phyloP scores from a whole-genome alignment of 2,888 invertebrate genomes.

The Cerastis leucographa region DNA sequence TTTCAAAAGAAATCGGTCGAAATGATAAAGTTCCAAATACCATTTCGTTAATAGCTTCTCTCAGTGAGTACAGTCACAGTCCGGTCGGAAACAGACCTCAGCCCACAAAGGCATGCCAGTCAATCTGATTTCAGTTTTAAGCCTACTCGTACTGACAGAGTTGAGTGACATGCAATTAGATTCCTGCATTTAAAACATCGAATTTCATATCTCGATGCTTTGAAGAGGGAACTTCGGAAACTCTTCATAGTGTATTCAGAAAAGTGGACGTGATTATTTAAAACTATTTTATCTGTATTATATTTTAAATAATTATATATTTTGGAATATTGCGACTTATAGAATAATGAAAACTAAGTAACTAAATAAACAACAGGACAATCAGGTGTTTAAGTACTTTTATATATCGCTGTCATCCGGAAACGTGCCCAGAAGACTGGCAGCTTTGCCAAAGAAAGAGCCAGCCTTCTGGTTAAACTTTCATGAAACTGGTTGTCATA shows the following conservation, averaged over 20 bases:
- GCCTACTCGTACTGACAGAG: conserved; percentile 15
- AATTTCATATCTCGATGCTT: neutral
- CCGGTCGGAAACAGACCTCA: conserved; percentile 22
- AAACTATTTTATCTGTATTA: too few relatives aligned
- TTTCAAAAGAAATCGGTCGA: conserved; percentile 2
- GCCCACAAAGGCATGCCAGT: conserved; percentile 34
- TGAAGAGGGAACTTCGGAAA: neutral
- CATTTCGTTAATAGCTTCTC: conserved; percentile 25
- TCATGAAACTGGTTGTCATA: too few relatives aligned
- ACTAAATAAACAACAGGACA: too few relatives aligned
- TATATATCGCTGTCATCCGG: too few relatives aligned
- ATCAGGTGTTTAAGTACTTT: too few relatives aligned
- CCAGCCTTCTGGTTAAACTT: too few relatives aligned
- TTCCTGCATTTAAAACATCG: conserved; percentile 16
- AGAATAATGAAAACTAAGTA: too few relatives aligned
- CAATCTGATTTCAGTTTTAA: conserved; percentile 50
- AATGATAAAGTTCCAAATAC: conserved; percentile 20
- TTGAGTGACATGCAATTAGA: conserved; percentile 24
- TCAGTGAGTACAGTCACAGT: conserved; percentile 1
- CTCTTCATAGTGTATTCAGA: neutral
- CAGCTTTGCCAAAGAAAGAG: too few relatives aligned
- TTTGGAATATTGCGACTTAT: too few relatives aligned
- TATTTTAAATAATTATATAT: too few relatives aligned
- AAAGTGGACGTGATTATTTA: neutral
- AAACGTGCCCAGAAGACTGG: too few relatives aligned